Evolutionary conservation across 2,113 vertebrate genomes (phyloP).

Genomic region (Poecilia latipinna): DNA sequence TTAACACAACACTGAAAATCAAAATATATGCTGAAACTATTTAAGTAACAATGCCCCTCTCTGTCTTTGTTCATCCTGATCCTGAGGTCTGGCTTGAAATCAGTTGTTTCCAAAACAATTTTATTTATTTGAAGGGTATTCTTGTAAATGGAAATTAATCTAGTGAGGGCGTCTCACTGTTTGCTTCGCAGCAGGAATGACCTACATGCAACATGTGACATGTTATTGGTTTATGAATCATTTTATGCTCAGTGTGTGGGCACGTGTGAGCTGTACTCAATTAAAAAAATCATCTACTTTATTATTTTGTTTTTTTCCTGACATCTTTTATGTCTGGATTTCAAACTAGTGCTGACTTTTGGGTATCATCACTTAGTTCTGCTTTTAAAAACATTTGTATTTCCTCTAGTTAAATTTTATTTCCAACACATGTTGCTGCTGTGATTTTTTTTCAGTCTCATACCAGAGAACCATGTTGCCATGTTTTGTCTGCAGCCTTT

Average conservation of each 20-base stretch:
- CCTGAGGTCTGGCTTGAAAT: not conserved
- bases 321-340: too few relatives aligned
- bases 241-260: not conserved
- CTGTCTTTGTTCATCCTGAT: not conserved
- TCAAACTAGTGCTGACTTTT: too few relatives aligned
- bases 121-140: not conserved
- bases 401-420: too few relatives aligned
- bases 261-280: not conserved
- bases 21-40: not conserved
- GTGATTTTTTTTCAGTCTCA: too few relatives aligned
- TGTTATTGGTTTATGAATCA: not conserved
- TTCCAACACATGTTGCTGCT: too few relatives aligned
- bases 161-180: constrained; percentile 1
- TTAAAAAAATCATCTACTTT: not conserved
- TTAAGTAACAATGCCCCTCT: not conserved
- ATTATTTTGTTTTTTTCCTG: not conserved
- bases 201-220: constrained; percentile 10
- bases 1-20: not conserved
- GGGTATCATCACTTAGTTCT: too few relatives aligned
- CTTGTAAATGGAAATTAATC: constrained; percentile 5
- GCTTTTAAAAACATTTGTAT: too few relatives aligned
- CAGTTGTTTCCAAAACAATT: not conserved
- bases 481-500: too few relatives aligned
- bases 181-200: not conserved
- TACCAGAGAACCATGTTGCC: too few relatives aligned